phyloP scores from a whole-genome alignment of 2,888 invertebrate genomes.

The Elysia crispata region DNA sequence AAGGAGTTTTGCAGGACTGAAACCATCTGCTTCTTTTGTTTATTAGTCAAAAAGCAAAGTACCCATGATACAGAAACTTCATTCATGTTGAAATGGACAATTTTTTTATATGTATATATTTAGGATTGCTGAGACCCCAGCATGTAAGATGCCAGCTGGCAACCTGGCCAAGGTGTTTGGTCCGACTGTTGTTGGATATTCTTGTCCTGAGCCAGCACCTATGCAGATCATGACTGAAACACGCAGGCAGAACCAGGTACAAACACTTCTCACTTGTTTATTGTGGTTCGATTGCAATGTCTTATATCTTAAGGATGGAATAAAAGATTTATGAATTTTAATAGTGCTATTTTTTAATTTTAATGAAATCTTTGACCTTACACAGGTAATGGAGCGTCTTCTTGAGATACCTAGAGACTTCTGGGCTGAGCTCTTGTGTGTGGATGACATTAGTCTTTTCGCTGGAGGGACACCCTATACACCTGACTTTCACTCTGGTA shows the following conservation, averaged over 20 bases:
- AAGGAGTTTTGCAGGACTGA: too few species aligned
- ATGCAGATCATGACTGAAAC: conserved; percentile 87
- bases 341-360: neutral
- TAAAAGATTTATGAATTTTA: neutral
- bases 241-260: conserved; percentile 81
- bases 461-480: conserved; percentile 55
- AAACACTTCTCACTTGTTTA: conserved; percentile 30
- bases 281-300: neutral
- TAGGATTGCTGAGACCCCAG: conserved; percentile 88
- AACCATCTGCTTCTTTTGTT: too few species aligned
- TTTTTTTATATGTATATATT: conserved; percentile 46
- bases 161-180: conserved; percentile 95
- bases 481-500: conserved; percentile 47
- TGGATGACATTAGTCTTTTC: conserved; percentile 65
- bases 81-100: too few species aligned
- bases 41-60: too few species aligned
- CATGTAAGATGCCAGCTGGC: conserved; percentile 93
- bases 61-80: too few species aligned
- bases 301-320: neutral
- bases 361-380: neutral
- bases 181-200: conserved; percentile 95
- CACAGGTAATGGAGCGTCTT: conserved; percentile 68
- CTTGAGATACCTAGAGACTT: conserved; percentile 66
- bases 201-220: conserved; percentile 83
- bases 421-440: conserved; percentile 66